Percentiles rank a stretch among this genome's conserved stretches.
These are phyloP conservation scores for Perca schrenkii DNA, from an alignment of 2,113 vertebrate species.

Conservation along the genomic window DNA sequence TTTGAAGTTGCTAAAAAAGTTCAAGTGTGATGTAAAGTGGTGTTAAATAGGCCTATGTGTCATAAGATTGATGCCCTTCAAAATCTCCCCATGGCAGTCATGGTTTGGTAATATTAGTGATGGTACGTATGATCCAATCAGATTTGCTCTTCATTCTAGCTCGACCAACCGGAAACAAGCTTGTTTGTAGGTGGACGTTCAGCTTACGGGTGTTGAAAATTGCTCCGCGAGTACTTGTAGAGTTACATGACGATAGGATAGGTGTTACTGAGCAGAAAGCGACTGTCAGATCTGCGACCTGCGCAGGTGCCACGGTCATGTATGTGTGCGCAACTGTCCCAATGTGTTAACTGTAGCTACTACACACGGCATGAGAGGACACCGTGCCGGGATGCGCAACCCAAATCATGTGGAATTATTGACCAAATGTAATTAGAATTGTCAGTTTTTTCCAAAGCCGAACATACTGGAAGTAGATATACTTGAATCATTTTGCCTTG, in stretches of 20 bases:
- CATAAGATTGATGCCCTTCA: neutral
- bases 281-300: slow-evolving; percentile 1
- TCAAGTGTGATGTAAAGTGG: fast-evolving
- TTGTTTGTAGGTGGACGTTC: neutral
- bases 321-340: neutral
- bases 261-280: fast-evolving
- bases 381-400: fast-evolving
- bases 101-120: slow-evolving; percentile 23
- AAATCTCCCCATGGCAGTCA: neutral
- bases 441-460: neutral
- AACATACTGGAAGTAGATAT: fast-evolving
- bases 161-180: slow-evolving; percentile 35
- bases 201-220: neutral
- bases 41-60: neutral
- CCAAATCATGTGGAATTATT: neutral
- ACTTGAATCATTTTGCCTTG: neutral
- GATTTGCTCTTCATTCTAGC: fast-evolving
- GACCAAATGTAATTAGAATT: neutral
- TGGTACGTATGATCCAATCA: slow-evolving; percentile 46
- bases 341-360: neutral
- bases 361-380: slow-evolving; percentile 24
- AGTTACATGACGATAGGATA: fast-evolving
- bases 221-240: fast-evolving
- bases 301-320: slow-evolving; percentile 2
- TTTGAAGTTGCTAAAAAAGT: neutral